Evolutionary conservation across 2,113 vertebrate genomes (phyloP).

Genomic region (Ochotona princeps): DNA sequence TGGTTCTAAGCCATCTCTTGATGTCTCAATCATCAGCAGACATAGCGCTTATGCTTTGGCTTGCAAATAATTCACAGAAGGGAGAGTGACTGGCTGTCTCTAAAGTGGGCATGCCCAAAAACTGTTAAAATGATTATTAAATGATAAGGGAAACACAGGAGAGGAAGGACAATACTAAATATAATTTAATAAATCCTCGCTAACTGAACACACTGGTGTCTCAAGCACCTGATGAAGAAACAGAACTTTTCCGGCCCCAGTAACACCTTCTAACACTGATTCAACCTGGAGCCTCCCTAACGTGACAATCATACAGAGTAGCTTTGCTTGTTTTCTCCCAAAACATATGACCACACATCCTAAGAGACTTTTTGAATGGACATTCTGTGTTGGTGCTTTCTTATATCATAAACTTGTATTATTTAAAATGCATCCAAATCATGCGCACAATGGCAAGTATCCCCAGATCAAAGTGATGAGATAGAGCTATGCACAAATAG

Average conservation of each 20-base stretch:
- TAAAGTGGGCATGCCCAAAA: background rate
- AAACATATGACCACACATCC: background rate
- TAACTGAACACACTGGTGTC: background rate
- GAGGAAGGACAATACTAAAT: no score
- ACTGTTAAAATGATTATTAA: background rate
- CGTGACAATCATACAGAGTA: background rate
- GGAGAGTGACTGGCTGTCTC: background rate
- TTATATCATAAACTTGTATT: background rate
- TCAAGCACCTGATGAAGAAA: background rate
- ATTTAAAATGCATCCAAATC: background rate
- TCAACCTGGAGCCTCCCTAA: background rate
- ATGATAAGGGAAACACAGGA: background rate
- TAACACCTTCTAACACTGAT: rapidly evolving
- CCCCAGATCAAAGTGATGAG: background rate
- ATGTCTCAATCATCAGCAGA: background rate
- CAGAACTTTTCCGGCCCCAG: background rate
- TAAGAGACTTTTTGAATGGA: background rate
- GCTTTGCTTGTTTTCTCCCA: background rate
- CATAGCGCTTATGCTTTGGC: background rate
- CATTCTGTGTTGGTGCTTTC: background rate
- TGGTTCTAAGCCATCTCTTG: background rate
- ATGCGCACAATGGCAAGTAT: background rate
- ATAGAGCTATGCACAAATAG: background rate
- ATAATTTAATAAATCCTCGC: background rate
- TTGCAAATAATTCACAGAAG: background rate